phyloP scores from a whole-genome alignment of 2,113 vertebrate genomes.

The Halcyon senegalensis region DNA sequence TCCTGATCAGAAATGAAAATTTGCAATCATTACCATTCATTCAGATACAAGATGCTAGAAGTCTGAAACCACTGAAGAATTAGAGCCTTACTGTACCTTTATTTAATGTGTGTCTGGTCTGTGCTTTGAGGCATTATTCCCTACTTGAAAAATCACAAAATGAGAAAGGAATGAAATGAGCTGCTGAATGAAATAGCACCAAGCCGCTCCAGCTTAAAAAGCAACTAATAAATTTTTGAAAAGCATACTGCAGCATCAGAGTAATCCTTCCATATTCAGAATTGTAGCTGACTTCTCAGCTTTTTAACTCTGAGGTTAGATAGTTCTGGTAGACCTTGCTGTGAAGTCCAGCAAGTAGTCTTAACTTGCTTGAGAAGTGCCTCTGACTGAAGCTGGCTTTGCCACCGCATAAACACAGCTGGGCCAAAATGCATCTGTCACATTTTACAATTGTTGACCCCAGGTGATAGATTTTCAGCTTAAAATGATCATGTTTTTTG shows the following conservation, averaged over 20 bases:
- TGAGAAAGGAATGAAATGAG: neutral
- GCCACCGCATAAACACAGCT: neutral
- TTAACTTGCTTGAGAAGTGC: neutral
- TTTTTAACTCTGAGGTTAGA: neutral
- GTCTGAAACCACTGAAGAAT: neutral
- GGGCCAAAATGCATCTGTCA: neutral
- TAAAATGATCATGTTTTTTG: neutral
- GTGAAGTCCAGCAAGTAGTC: neutral
- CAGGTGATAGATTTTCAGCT: neutral
- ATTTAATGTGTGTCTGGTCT: neutral
- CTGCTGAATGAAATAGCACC: neutral
- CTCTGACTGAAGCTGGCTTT: neutral
- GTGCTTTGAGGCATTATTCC: neutral
- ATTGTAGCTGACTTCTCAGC: neutral
- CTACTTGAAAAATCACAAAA: neutral
- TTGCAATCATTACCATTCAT: neutral
- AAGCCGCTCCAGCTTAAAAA: neutral
- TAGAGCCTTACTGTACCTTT: neutral
- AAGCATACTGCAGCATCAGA: neutral
- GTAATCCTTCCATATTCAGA: neutral
- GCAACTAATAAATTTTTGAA: neutral
- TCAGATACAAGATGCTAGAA: neutral
- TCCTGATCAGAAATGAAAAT: neutral
- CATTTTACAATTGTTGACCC: neutral
- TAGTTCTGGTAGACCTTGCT: neutral